Conservation (phyloP, 2,888 invertebrate genomes). For the Bimastos eiseni region DNA sequence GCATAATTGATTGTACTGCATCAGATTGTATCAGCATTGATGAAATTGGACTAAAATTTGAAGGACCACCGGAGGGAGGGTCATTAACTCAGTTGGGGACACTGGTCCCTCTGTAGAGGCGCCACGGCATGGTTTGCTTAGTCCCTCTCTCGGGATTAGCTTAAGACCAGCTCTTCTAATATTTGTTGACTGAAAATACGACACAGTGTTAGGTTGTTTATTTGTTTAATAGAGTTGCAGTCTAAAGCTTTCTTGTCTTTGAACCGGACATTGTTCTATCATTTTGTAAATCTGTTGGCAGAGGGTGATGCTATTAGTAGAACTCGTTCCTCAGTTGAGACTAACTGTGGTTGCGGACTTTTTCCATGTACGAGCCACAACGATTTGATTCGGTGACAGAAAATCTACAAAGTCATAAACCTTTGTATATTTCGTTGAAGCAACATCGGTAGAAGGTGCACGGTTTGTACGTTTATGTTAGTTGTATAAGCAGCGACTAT, state of each 20-base stretch:
- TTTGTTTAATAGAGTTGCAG: neutral
- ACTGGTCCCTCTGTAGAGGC: too few relatives aligned
- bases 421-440: too few relatives aligned
- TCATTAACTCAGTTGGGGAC: too few relatives aligned
- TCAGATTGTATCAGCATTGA: too few relatives aligned
- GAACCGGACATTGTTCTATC: neutral
- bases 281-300: neutral
- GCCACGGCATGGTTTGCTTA: too few relatives aligned
- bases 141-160: too few relatives aligned
- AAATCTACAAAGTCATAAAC: neutral
- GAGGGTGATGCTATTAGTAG: neutral
- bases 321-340: neutral
- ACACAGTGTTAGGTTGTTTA: neutral
- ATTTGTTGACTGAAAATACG: neutral
- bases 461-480: neutral
- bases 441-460: too few relatives aligned
- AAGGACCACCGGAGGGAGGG: too few relatives aligned
- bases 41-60: too few relatives aligned
- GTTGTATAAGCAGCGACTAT: neutral
- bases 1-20: too few relatives aligned
- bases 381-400: neutral
- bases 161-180: too few relatives aligned
- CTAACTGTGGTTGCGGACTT: neutral
- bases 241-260: neutral
- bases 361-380: neutral